Percentiles rank a stretch among this genome's conserved stretches.
These are phyloP conservation scores for Liopterus haemorrhoidalis DNA, from an alignment of 2,888 invertebrate genomes.

Conservation along the genomic window DNA sequence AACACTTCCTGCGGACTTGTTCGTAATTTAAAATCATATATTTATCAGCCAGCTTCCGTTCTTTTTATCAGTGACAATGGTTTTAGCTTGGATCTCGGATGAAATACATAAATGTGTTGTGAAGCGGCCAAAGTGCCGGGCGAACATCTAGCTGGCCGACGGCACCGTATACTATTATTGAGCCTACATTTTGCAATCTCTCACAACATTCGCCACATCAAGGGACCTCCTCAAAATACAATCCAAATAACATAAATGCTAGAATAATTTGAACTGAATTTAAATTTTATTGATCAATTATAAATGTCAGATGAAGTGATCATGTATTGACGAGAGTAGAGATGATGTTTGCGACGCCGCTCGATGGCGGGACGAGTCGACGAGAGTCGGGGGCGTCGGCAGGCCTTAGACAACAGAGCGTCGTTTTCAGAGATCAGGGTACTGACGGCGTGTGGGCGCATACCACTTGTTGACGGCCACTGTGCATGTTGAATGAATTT, in stretches of 20 bases:
- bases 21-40: constrained; percentile 8
- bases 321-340: too few species aligned
- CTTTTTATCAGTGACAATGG: too few species aligned
- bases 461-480: constrained; percentile 8
- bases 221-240: too few species aligned
- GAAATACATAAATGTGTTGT: too few species aligned
- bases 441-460: constrained; percentile 11
- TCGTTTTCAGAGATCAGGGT: constrained; percentile 5
- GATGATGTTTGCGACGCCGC: too few species aligned
- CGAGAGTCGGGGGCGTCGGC: constrained; percentile 24
- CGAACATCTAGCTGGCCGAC: constrained; percentile 3
- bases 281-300: constrained; percentile 4
- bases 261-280: background rate
- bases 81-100: too few species aligned
- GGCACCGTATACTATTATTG: constrained; percentile 3
- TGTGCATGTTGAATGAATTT: too few species aligned
- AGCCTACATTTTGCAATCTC: constrained; percentile 23
- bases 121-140: background rate
- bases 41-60: too few species aligned
- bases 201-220: too few species aligned
- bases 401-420: constrained; percentile 17
- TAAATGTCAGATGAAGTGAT: constrained; percentile 2
- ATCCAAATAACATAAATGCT: too few species aligned
- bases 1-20: constrained; percentile 9
- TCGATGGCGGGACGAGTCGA: constrained; percentile 27